phyloP scores from a whole-genome alignment of 1,140 invertebrate genomes.

The Pseudomyrmex gracilis region DNA sequence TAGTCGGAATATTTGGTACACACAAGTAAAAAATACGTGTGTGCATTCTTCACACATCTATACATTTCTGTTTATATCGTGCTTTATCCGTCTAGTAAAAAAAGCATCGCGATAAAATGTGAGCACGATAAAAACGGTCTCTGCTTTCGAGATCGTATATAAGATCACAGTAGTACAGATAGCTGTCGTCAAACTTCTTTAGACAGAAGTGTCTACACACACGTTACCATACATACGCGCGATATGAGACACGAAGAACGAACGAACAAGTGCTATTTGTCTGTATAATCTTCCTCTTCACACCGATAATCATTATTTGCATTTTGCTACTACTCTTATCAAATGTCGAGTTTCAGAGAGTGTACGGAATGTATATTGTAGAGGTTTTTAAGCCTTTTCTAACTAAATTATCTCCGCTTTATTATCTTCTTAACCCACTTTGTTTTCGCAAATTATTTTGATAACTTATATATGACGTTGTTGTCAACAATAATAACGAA shows the following conservation, averaged over 20 bases:
- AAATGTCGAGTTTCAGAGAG: conserved; percentile 25
- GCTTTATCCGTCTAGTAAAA: neutral
- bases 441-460: conserved; percentile 7
- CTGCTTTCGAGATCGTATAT: neutral
- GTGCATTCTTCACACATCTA: no score
- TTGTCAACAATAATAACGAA: no score
- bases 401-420: conserved; percentile 2
- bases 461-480: neutral
- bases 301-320: conserved; percentile 53
- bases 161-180: neutral
- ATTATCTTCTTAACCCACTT: conserved; percentile 36
- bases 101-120: neutral
- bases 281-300: conserved; percentile 19
- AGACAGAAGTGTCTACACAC: neutral
- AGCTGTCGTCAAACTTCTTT: conserved; percentile 17
- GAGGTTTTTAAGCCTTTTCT: neutral
- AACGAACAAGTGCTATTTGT: neutral
- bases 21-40: no score
- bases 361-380: neutral
- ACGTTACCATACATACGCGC: neutral
- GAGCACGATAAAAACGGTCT: neutral
- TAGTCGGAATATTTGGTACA: neutral
- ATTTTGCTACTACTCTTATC: conserved; percentile 47
- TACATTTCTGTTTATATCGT: neutral
- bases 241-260: conserved; percentile 2